These are phyloP conservation scores for Gymnothorax javanicus DNA, from an alignment of 2,797 vertebrate genomes.

Conservation along the genomic window DNA sequence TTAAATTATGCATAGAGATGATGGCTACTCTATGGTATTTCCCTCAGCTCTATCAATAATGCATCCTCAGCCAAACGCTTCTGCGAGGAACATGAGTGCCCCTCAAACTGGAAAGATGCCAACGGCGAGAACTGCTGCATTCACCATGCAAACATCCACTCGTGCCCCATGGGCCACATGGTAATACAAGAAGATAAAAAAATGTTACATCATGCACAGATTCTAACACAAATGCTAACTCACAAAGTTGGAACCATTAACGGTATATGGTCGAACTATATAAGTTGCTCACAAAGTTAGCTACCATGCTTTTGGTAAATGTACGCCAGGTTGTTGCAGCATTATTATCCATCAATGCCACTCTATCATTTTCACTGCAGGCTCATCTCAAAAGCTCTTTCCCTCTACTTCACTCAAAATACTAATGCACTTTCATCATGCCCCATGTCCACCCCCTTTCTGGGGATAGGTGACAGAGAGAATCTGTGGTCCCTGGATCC, in stretches of 20 bases:
- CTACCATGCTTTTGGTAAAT: too few relatives aligned
- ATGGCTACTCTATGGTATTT: neutral
- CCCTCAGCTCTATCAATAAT: slow-evolving; percentile 59
- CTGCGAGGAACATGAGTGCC: slow-evolving; percentile 80
- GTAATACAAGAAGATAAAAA: slow-evolving; percentile 40
- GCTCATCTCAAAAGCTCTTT: neutral
- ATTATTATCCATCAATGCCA: too few relatives aligned
- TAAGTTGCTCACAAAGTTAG: too few relatives aligned
- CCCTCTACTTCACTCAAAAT: neutral
- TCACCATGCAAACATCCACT: slow-evolving; percentile 84
- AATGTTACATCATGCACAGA: too few relatives aligned
- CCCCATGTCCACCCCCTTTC: neutral
- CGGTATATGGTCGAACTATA: too few relatives aligned
- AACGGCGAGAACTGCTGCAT: slow-evolving; percentile 82
- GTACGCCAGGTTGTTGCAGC: too few relatives aligned
- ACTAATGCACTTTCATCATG: neutral
- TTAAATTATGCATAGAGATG: neutral
- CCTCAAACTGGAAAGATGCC: slow-evolving; percentile 79
- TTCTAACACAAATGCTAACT: too few relatives aligned
- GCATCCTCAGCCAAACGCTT: slow-evolving; percentile 73
- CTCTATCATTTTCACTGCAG: neutral
- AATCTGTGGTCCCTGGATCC: slow-evolving; percentile 85
- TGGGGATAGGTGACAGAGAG: slow-evolving; percentile 61
- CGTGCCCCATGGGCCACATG: slow-evolving; percentile 79
- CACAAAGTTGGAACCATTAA: too few relatives aligned